Percentiles rank a stretch among this genome's conserved stretches.
Conservation (phyloP, 2,888 invertebrate species). For the Calliscelio sp. region DNA sequence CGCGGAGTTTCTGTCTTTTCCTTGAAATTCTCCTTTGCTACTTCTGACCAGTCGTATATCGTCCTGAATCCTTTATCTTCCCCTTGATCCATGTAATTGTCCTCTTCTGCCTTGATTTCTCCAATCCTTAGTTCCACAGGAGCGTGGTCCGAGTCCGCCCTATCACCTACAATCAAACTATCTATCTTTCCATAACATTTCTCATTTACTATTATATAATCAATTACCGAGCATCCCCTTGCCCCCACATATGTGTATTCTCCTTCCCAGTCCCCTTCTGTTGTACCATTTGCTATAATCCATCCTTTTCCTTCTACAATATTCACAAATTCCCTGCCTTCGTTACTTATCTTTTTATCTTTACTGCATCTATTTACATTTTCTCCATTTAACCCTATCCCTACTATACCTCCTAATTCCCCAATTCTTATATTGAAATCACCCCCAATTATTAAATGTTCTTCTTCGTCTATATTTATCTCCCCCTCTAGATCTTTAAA, state of each 20-base stretch:
- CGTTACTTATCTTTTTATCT: conserved; percentile 32
- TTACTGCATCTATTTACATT: not conserved
- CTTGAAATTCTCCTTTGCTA: not conserved
- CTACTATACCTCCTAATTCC: conserved; percentile 5
- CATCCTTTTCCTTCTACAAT: conserved; percentile 15
- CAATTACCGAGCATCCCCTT: not conserved
- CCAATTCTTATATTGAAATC: conserved; percentile 44
- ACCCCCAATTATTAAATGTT: conserved; percentile 4
- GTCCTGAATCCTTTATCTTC: not conserved
- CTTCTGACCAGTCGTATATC: conserved; percentile 12
- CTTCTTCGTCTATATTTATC: conserved; percentile 3
- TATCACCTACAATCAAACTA: not conserved
- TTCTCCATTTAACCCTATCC: not conserved
- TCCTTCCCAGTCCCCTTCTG: conserved; percentile 7
- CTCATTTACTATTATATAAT: conserved; percentile 8
- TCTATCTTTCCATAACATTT: not conserved
- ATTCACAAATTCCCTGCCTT: conserved; percentile 55
- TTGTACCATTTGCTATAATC: not conserved
- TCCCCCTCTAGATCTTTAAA: conserved; percentile 3
- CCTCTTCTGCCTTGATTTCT: not conserved
- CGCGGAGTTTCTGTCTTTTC: not conserved
- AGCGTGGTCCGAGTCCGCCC: conserved; percentile 63
- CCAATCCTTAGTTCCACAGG: conserved; percentile 15
- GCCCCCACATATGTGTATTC: conserved; percentile 10
- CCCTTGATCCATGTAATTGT: not conserved